These are phyloP conservation scores for Urocynchramus pylzowi DNA, from an alignment of 2,113 vertebrate species.

Conservation along the genomic window DNA sequence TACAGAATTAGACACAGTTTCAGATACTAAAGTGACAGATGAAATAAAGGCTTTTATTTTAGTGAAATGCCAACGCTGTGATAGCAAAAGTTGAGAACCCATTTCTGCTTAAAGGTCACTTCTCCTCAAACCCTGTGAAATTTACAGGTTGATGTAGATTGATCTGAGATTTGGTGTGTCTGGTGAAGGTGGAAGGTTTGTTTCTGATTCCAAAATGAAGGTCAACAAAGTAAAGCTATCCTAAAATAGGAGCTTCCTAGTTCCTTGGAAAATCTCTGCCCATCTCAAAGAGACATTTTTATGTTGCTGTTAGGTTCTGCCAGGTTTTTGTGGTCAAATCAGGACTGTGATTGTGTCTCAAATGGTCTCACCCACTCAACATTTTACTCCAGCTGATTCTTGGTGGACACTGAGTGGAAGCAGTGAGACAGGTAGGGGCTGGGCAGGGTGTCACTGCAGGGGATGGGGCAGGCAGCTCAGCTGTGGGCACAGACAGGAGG, in stretches of 20 bases:
- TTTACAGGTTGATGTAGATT: background rate
- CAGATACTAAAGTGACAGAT: background rate
- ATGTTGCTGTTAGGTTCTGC: background rate
- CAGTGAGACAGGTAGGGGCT: background rate
- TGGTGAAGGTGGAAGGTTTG: background rate
- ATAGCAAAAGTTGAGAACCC: background rate
- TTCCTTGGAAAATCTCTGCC: background rate
- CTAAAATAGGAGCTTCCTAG: background rate
- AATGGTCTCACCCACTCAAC: background rate
- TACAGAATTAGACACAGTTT: background rate
- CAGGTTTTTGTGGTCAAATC: background rate
- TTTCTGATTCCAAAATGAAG: background rate
- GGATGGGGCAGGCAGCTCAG: background rate
- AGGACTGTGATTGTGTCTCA: accelerated
- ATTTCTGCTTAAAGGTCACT: conserved; percentile 27
- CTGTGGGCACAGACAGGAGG: accelerated
- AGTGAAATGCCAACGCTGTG: background rate
- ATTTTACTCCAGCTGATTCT: background rate
- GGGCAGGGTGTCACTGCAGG: background rate
- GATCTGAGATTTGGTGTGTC: background rate
- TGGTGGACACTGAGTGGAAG: background rate
- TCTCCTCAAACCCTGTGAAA: background rate
- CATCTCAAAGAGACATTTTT: background rate
- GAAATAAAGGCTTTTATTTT: conserved; percentile 15
- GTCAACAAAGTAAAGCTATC: background rate